These are phyloP conservation scores for Ranitomeya variabilis DNA, from an alignment of 2,113 vertebrate species.

Conservation along the genomic window DNA sequence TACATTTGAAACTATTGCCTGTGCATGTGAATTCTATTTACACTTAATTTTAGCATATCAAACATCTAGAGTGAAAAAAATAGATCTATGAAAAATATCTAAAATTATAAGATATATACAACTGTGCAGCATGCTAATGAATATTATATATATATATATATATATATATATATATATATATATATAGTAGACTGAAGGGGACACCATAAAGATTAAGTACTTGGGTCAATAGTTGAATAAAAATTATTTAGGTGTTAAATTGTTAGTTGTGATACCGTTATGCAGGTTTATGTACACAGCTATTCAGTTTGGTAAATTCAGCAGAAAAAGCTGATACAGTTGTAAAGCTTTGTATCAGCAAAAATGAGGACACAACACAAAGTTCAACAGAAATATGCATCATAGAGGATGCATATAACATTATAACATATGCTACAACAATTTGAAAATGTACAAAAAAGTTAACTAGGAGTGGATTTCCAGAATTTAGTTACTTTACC, in stretches of 20 bases:
- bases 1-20: no score
- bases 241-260: no score
- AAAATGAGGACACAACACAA: neutral
- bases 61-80: no score
- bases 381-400: neutral
- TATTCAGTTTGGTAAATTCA: neutral
- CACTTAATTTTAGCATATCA: no score
- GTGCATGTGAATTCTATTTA: no score
- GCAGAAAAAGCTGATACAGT: neutral
- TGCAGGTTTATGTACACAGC: neutral
- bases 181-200: no score
- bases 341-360: neutral
- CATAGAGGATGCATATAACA: neutral
- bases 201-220: neutral
- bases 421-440: neutral
- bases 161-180: no score
- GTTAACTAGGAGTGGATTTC: neutral
- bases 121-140: no score
- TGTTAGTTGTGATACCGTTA: neutral
- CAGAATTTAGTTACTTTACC: no score
- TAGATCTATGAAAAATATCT: no score
- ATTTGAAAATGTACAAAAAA: neutral
- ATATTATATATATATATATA: no score
- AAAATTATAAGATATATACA: no score
- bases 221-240: neutral